A percentile compares a stretch with the other conserved stretches of the same genome.
Conservation (phyloP, 2,113 vertebrate species). For the Mesitornis unicolor region DNA sequence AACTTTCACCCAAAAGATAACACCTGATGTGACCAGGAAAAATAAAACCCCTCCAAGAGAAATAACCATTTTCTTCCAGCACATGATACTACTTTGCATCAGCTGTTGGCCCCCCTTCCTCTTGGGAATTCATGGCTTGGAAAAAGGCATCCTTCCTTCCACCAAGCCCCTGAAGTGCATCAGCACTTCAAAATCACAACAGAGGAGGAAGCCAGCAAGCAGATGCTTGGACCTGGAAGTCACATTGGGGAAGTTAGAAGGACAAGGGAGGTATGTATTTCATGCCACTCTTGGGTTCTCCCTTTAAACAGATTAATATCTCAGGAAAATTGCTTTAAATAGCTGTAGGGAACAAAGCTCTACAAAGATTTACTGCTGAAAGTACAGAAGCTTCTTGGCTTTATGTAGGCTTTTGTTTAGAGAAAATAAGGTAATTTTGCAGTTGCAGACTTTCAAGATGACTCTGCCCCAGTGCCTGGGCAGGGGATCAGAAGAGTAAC, state of each 20-base stretch:
- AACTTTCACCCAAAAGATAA: neutral
- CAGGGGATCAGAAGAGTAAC: neutral
- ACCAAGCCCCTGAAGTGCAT: neutral
- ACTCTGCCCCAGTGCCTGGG: neutral
- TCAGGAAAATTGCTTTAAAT: neutral
- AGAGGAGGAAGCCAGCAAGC: neutral
- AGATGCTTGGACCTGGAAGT: neutral
- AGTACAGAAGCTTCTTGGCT: neutral
- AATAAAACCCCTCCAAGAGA: neutral
- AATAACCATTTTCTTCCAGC: neutral
- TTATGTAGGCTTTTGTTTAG: neutral
- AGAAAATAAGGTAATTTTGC: neutral
- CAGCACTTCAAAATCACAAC: neutral
- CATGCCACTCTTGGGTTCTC: neutral
- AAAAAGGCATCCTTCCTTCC: fast-evolving
- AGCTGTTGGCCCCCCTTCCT: neutral
- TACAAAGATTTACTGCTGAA: neutral
- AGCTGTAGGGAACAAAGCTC: neutral
- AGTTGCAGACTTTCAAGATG: neutral
- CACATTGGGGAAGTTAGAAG: neutral
- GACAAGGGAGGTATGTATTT: neutral
- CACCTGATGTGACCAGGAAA: neutral
- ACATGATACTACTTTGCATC: neutral
- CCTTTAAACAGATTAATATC: neutral
- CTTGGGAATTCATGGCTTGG: fast-evolving